Percentiles rank a stretch among this genome's conserved stretches.
Evolutionary conservation across 2,888 invertebrate genomes (phyloP).

Genomic region (Drosophila siamana): DNA sequence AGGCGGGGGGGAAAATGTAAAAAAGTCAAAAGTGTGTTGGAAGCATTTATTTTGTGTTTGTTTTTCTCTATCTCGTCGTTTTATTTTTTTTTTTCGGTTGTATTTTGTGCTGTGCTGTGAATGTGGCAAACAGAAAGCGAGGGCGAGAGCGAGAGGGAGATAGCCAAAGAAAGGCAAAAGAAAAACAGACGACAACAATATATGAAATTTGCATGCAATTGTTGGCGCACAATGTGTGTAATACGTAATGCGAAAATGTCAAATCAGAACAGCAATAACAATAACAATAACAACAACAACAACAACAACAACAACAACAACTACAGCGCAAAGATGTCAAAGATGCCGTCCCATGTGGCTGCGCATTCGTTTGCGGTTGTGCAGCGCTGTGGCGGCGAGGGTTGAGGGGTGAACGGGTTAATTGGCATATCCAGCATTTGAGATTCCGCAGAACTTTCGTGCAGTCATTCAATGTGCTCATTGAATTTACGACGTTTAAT

Average conservation of each 20-base stretch:
- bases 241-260: conserved; percentile 39
- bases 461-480: conserved; percentile 2
- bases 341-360: conserved; percentile 19
- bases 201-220: conserved; percentile 27
- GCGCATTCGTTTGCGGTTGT: conserved; percentile 1
- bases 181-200: conserved; percentile 8
- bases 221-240: conserved; percentile 23
- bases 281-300: not conserved
- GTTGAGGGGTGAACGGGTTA: conserved; percentile 14
- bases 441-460: conserved; percentile 11
- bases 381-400: not conserved
- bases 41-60: conserved; percentile 16
- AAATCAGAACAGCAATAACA: conserved; percentile 44
- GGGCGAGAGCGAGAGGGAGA: not conserved
- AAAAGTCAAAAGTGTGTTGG: conserved; percentile 19
- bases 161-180: not conserved
- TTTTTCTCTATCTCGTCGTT: conserved; percentile 3
- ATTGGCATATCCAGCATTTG: conserved; percentile 26
- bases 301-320: no score
- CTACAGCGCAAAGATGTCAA: conserved; percentile 15
- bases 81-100: conserved; percentile 4
- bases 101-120: not conserved
- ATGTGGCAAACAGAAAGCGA: conserved; percentile 8
- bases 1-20: conserved; percentile 26
- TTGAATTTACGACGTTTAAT: conserved; percentile 38